Evolutionary conservation across 2,113 vertebrate species (phyloP).

Genomic region (Neolamprologus caudopunctatus): DNA sequence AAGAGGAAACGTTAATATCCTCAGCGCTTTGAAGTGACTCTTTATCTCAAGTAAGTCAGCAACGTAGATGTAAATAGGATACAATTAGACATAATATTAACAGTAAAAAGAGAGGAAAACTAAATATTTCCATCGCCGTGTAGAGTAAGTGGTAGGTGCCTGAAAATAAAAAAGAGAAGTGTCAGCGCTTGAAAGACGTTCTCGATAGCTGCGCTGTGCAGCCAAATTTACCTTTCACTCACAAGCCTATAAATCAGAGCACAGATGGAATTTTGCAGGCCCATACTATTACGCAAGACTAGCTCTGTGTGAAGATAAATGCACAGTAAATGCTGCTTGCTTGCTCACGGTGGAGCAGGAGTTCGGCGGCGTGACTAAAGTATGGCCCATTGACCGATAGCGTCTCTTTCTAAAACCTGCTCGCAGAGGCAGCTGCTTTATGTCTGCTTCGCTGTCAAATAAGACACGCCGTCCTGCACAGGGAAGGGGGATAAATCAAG

Average conservation of each 20-base stretch:
- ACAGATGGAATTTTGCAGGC: slow-evolving; percentile 23
- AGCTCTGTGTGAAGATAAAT: slow-evolving; percentile 40
- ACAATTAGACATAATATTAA: not conserved
- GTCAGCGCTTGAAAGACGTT: not conserved
- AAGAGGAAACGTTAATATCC: not conserved
- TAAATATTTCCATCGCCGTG: not conserved
- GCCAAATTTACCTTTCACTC: slow-evolving; percentile 25
- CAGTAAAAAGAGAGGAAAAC: not conserved
- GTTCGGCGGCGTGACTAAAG: slow-evolving; percentile 31
- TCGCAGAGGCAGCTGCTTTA: slow-evolving; percentile 53
- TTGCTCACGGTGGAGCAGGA: slow-evolving; percentile 26
- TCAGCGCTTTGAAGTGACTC: not conserved
- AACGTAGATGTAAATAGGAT: not conserved
- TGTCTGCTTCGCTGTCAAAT: slow-evolving; percentile 45
- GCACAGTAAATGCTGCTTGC: slow-evolving; percentile 14
- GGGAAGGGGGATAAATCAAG: slow-evolving; percentile 45
- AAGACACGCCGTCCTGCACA: slow-evolving; percentile 23
- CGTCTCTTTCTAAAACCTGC: slow-evolving; percentile 45
- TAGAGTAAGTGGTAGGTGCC: not conserved
- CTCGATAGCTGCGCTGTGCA: not conserved
- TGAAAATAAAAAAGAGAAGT: not conserved
- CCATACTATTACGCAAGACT: slow-evolving; percentile 28
- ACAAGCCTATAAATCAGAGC: slow-evolving; percentile 24
- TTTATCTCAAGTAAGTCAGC: not conserved
- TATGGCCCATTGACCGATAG: slow-evolving; percentile 50